Percentiles rank a stretch among this genome's conserved stretches.
These are phyloP conservation scores for Hirtodrosophila confusa DNA, from an alignment of 2,888 invertebrate genomes.

Conservation along the genomic window DNA sequence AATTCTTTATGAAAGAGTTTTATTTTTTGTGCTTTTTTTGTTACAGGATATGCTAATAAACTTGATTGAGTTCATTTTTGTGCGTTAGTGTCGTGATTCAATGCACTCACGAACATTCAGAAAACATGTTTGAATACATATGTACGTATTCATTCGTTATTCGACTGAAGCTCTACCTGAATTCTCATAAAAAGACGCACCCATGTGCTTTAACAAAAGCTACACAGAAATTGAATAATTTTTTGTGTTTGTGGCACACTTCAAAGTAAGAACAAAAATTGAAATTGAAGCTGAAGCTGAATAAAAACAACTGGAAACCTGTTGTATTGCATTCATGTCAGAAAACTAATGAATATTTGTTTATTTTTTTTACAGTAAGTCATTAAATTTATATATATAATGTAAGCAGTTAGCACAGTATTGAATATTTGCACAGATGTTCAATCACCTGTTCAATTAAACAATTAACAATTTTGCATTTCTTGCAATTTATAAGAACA, in stretches of 20 bases:
- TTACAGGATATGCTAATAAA: conserved; percentile 32
- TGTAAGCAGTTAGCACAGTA: no score
- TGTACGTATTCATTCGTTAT: conserved; percentile 3
- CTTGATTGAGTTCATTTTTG: conserved; percentile 7
- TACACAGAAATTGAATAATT: conserved; percentile 16
- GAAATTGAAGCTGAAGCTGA: conserved; percentile 6
- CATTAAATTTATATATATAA: no score
- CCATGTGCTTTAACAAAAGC: conserved; percentile 22
- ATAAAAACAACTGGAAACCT: conserved; percentile 21
- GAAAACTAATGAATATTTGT: no score
- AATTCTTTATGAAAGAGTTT: conserved; percentile 33
- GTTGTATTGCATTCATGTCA: conserved; percentile 5
- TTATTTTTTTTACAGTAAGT: no score
- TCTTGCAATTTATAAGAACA: no score
- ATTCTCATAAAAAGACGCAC: conserved; percentile 18
- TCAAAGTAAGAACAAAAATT: conserved; percentile 8
- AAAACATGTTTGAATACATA: conserved; percentile 15
- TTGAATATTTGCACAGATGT: no score
- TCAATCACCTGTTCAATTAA: no score
- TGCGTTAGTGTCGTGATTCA: conserved; percentile 36
- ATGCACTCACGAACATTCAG: conserved; percentile 34
- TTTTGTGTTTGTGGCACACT: conserved; percentile 21
- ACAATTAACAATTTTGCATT: no score
- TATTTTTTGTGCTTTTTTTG: background rate
- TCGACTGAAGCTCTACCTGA: no score